Base-by-base conservation (phyloP, 2,113 vertebrate genomes). In the Elgaria multicarinata region DNA sequence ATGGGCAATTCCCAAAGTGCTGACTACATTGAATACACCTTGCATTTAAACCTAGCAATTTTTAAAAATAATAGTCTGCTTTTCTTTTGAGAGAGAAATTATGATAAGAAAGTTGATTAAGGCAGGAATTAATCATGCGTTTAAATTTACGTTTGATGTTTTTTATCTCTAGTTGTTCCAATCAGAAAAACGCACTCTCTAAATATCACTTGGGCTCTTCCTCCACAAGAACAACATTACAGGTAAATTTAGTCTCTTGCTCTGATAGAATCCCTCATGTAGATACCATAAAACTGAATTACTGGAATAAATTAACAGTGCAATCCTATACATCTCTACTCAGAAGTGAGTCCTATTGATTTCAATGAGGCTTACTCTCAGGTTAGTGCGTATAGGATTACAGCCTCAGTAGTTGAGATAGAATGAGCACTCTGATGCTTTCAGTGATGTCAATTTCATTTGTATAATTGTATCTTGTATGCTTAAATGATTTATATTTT, bases 201-300 rank as follows among this genome's bases (percentile, higher is more conserved):
- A 96, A 99, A 96, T 92, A 98, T 99, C 96, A 99, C 98, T 82
- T 99, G 99, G 99, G 98, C 98, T 1, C 97, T 99, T 77, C 99
- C 98, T 0, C 98, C 98, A 9, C 99, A 99, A 90, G 98, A 98
- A 22, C 96, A 97, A 75, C 96, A 98, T 96, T 99, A 99, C 97
- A 99, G 98, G 99, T 99, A 96, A 67, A 7, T 85, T 50, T 71
- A 82, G 46, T 71, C 62, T 89, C 9, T 33, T 86, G 76, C 92
- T 83, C 81, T 26, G 67, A 67, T 6, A 33, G 16, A 67, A 78
- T 2, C 72, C 26, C 24, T 53, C 6, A 46, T 28, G 20, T n/a
- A 24, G 28, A 22, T 39, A 39, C 50, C 14, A 20, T 53, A n/a
- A 71, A 88, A 87, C 14, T 74, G 67, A 71, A 36, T 71, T 18